Percentiles rank a stretch among this genome's conserved stretches.
phyloP scores from a whole-genome alignment of 1,140 invertebrate species.

The Drosophila bifasciata region DNA sequence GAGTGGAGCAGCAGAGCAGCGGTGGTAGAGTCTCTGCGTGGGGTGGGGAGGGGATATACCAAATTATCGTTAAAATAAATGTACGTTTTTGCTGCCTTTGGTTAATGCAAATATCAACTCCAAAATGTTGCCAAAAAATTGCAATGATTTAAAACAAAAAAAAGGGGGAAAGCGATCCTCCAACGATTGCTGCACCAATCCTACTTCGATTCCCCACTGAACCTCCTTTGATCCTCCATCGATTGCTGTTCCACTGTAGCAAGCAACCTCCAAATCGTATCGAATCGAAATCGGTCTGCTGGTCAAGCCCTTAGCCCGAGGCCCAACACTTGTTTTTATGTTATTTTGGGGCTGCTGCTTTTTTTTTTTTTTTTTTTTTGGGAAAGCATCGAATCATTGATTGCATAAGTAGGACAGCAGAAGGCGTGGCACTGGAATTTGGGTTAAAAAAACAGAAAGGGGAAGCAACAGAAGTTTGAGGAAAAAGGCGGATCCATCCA shows the following conservation, averaged over 20 bases:
- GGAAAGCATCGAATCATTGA: slow-evolving; percentile 34
- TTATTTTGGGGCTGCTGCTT: background rate
- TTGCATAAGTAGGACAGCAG: slow-evolving; percentile 48
- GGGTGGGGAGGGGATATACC: too few species aligned
- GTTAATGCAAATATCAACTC: slow-evolving; percentile 30
- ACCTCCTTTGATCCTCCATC: too few species aligned
- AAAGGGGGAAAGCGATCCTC: slow-evolving; percentile 36
- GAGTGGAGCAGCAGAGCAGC: background rate
- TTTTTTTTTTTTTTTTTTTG: slow-evolving; percentile 7
- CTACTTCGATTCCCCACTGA: too few species aligned
- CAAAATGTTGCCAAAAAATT: too few species aligned
- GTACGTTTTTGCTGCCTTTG: slow-evolving; percentile 19
- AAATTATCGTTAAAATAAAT: slow-evolving; percentile 39
- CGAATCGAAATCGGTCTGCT: slow-evolving; percentile 22
- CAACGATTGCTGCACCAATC: slow-evolving; percentile 11
- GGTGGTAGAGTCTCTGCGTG: too few species aligned
- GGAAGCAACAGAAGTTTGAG: slow-evolving; percentile 2
- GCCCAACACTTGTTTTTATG: slow-evolving; percentile 30
- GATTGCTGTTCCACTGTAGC: too few species aligned
- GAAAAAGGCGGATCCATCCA: background rate
- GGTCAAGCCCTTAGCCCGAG: slow-evolving; percentile 30
- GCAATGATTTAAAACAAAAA: slow-evolving; percentile 1
- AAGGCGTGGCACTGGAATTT: slow-evolving; percentile 38
- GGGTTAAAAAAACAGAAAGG: slow-evolving; percentile 25
- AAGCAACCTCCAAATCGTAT: too few species aligned